Evolutionary conservation across 2,888 invertebrate species (phyloP), one percentile per base, ranked within the genome.

Genomic region (Carterocephalus palaemon): DNA sequence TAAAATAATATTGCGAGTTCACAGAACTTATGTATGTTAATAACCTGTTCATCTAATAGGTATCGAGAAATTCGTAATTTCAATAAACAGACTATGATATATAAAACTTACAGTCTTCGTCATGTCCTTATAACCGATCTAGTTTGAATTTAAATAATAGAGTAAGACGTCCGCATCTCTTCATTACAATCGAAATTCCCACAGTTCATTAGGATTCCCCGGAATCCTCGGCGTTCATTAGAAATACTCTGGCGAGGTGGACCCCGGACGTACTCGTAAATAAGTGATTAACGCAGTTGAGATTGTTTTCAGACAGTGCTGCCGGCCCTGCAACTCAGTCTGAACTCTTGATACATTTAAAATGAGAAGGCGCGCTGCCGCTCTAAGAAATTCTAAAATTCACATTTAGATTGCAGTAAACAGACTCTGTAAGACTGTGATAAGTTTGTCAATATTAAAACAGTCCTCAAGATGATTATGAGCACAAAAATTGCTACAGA

Each of bases 231-330:
- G 64, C 75, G 75, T 83, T 83, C 82, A 81, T 85, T 84, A 82
- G 75, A 79, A 81, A 75, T 82, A 76, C 75, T 71, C 75, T 60
- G 64, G 67, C 69, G 70, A 67, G 72, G 77, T 69, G 80, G 79
- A 76, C 77, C 67, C 66, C 62, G 70, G 75, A 69, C 78, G 78
- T n/a, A n/a, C n/a, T n/a, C n/a, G n/a, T 85, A 84, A 86, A 86
- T 86, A 85, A 84, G 83, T 84, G 85, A 85, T 85, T 83, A 85
- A 84, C 79, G 78, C 82, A 81, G 82, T 81, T 80, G 70, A 75
- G 74, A 82, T 86, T 86, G 85, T 85, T 85, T 82, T 82, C 76
- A 75, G 75, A 68, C 71, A 68, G 62, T 67, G 52, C 53, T 46
- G 56, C 53, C 47, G 45, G 53, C 63, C 62, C 63, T 75, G 77